phyloP scores from a whole-genome alignment of 2,797 vertebrate species.

The Siniperca obscura region DNA sequence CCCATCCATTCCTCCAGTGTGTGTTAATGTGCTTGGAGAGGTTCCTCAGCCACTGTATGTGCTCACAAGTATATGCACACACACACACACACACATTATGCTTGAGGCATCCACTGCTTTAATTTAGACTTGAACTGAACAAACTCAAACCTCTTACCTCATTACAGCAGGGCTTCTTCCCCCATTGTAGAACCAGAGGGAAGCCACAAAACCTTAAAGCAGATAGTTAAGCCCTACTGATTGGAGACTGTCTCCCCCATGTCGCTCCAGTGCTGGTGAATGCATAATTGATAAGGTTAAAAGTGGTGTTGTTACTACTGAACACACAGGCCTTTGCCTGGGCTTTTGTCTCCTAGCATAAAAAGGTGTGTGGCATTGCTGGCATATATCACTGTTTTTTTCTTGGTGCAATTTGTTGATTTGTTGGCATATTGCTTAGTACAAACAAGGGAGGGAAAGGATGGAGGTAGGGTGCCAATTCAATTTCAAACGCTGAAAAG shows the following conservation, averaged over 20 bases:
- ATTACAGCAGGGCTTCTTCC: conserved; percentile 11
- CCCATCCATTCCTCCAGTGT: conserved; percentile 34
- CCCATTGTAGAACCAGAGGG: conserved; percentile 3
- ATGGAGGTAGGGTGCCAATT: background rate
- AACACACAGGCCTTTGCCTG: background rate
- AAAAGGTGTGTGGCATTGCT: conserved; percentile 13
- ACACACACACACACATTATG: conserved; percentile 2
- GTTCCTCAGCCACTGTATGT: conserved; percentile 11
- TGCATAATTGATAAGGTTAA: conserved; percentile 67
- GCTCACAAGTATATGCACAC: conserved; percentile 8
- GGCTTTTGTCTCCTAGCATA: background rate
- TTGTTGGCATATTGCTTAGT: background rate
- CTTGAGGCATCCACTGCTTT: conserved; percentile 3
- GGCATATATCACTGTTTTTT: background rate
- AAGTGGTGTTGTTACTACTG: conserved; percentile 33
- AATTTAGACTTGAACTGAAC: conserved; percentile 27
- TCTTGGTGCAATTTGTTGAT: conserved; percentile 18
- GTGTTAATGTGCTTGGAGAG: conserved; percentile 25
- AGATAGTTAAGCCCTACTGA: conserved; percentile 13
- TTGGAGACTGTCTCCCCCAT: conserved; percentile 13
- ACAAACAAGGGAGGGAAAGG: background rate
- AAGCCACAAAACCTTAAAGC: conserved; percentile 13
- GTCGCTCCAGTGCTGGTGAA: conserved; percentile 34
- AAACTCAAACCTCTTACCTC: conserved; percentile 15
- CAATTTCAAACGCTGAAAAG: background rate